Percentiles rank a stretch among this genome's conserved stretches.
These are phyloP conservation scores for Syngnathus scovelli DNA, from an alignment of 2,113 vertebrate genomes.

Conservation along the genomic window DNA sequence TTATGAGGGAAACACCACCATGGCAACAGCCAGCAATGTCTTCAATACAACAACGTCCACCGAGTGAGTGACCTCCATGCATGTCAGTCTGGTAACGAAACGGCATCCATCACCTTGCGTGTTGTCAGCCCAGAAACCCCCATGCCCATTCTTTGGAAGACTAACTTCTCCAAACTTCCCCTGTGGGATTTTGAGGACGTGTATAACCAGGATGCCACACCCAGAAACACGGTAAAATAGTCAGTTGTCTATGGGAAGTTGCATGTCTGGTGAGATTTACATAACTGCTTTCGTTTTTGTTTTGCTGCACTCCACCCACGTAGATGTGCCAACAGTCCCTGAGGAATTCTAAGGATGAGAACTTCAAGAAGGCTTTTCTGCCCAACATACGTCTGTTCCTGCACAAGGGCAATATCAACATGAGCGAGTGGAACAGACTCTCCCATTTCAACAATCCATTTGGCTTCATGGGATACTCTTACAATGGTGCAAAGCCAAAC, in stretches of 20 bases:
- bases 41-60: neutral
- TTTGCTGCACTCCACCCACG: neutral
- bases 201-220: conserved; percentile 46
- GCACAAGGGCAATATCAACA: conserved; percentile 64
- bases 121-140: conserved; percentile 18
- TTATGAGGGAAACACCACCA: neutral
- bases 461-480: conserved; percentile 80
- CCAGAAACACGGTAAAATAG: conserved; percentile 39
- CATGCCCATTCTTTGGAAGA: conserved; percentile 30
- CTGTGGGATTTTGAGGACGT: conserved; percentile 65
- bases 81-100: no score
- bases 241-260: no score
- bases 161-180: conserved; percentile 43
- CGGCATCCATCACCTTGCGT: no score
- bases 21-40: neutral
- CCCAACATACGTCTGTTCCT: conserved; percentile 77
- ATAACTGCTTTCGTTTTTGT: neutral
- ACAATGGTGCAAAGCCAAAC: conserved; percentile 54
- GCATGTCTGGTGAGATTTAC: no score
- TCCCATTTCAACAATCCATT: conserved; percentile 80
- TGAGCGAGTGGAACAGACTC: conserved; percentile 77
- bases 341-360: conserved; percentile 63
- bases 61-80: no score
- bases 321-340: conserved; percentile 73
- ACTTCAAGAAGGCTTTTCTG: conserved; percentile 70